phyloP scores from a whole-genome alignment of 1,140 invertebrate species.

The Zaprionus vittiger region DNA sequence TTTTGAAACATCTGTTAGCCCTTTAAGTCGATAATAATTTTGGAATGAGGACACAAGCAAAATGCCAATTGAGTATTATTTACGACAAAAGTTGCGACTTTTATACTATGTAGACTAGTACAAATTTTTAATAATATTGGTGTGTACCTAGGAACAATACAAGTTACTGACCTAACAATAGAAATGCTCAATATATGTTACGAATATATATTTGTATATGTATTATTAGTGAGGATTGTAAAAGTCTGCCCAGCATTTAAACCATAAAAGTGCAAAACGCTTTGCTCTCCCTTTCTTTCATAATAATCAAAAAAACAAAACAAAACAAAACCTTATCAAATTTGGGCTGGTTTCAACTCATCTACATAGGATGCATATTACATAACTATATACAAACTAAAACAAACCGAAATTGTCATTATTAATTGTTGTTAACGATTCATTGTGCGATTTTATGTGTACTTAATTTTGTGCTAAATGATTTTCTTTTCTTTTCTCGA shows the following conservation, averaged over 20 bases:
- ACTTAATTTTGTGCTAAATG: conserved; percentile 70
- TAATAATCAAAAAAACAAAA: conserved; percentile 15
- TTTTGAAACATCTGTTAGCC: conserved; percentile 57
- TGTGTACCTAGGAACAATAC: conserved; percentile 22
- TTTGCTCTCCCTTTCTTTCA: conserved; percentile 51
- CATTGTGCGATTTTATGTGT: conserved; percentile 35
- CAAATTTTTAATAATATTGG: conserved; percentile 73
- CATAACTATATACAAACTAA: conserved; percentile 38
- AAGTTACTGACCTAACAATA: conserved; percentile 44
- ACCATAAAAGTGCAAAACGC: conserved; percentile 60
- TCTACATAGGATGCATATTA: conserved; percentile 22
- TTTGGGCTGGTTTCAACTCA: conserved; percentile 49
- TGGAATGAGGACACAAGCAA: conserved; percentile 22
- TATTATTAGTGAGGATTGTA: conserved; percentile 27
- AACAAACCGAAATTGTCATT: conserved; percentile 48
- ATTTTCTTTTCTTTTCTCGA: conserved; percentile 50
- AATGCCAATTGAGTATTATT: conserved; percentile 66
- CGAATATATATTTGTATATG: background rate
- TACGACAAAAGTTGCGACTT: conserved; percentile 60
- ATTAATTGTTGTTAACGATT: conserved; percentile 48
- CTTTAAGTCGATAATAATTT: conserved; percentile 46
- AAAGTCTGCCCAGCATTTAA: conserved; percentile 75
- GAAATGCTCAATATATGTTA: conserved; percentile 65
- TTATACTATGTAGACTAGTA: conserved; percentile 77
- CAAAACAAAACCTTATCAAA: background rate